Percentiles rank a stretch among this genome's conserved stretches.
phyloP scores from a whole-genome alignment of 2,888 invertebrate species.

The Mechanitis messenoides region DNA sequence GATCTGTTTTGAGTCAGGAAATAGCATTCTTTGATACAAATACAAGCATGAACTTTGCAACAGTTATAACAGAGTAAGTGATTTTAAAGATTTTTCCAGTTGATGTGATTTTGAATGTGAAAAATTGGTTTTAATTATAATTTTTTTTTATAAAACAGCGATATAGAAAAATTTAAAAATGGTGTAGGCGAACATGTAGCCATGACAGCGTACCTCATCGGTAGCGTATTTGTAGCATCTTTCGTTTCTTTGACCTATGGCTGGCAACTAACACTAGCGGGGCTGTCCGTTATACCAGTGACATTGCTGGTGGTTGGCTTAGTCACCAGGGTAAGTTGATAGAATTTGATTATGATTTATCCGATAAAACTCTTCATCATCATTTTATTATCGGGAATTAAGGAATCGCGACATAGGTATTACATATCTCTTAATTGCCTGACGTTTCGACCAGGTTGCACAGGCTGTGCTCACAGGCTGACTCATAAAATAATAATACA shows the following conservation, averaged over 20 bases:
- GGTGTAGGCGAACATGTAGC: constrained; percentile 89
- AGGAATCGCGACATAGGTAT: too few species aligned
- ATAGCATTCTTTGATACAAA: constrained; percentile 84
- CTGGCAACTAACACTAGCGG: constrained; percentile 89
- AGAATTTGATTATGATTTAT: too few species aligned
- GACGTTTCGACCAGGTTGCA: too few species aligned
- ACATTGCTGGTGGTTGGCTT: constrained; percentile 82
- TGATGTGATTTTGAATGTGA: too few species aligned
- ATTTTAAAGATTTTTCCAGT: background rate
- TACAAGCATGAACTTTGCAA: constrained; percentile 81
- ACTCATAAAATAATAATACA: too few species aligned
- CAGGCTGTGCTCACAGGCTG: too few species aligned
- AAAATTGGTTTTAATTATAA: background rate
- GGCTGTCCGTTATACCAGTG: constrained; percentile 84
- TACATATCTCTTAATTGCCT: too few species aligned
- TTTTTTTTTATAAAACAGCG: constrained; percentile 61
- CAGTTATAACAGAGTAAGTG: constrained; percentile 83
- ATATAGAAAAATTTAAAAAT: constrained; percentile 84
- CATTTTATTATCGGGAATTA: too few species aligned
- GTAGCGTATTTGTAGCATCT: constrained; percentile 81
- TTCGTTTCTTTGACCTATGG: constrained; percentile 84
- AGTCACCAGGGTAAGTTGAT: constrained; percentile 79
- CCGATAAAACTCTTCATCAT: too few species aligned
- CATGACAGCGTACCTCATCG: constrained; percentile 81
- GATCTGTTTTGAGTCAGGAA: constrained; percentile 81